Evolutionary conservation across 2,797 vertebrate species (phyloP).

Genomic region (Poeciliopsis infans): DNA sequence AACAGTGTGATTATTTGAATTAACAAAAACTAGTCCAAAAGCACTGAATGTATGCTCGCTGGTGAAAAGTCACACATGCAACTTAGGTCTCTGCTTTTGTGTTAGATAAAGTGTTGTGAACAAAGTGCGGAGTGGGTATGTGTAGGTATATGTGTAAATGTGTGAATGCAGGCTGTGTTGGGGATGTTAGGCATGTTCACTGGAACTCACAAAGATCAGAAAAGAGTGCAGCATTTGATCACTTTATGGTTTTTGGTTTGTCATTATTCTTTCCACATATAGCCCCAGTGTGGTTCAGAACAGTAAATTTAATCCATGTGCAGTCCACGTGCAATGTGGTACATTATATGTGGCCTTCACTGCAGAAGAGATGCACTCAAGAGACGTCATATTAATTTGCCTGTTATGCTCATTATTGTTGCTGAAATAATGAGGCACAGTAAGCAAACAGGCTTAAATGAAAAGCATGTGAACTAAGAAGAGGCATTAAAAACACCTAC

Average conservation of each 20-base stretch:
- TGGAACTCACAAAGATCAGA: background rate
- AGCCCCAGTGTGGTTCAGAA: background rate
- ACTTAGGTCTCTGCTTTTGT: background rate
- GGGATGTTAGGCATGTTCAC: background rate
- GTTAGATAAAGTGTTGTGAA: conserved; percentile 1
- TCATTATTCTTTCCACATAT: background rate
- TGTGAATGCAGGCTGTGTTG: background rate
- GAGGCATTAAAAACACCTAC: background rate
- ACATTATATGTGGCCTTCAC: background rate
- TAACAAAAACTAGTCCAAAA: background rate
- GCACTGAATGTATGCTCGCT: background rate
- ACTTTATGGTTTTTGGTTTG: background rate
- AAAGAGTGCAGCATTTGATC: background rate
- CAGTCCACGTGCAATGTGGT: too few species aligned
- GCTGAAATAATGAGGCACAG: too few species aligned
- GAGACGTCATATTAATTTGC: background rate
- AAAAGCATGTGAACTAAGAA: background rate
- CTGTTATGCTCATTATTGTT: background rate
- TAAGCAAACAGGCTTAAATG: background rate
- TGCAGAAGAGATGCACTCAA: background rate
- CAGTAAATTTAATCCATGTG: background rate
- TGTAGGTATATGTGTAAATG: conserved; percentile 2
- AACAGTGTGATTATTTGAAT: background rate
- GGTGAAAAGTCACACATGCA: background rate
- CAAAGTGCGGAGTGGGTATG: conserved; percentile 2